phyloP scores from a whole-genome alignment of 2,797 vertebrate species.

The Apogon hyalosoma region DNA sequence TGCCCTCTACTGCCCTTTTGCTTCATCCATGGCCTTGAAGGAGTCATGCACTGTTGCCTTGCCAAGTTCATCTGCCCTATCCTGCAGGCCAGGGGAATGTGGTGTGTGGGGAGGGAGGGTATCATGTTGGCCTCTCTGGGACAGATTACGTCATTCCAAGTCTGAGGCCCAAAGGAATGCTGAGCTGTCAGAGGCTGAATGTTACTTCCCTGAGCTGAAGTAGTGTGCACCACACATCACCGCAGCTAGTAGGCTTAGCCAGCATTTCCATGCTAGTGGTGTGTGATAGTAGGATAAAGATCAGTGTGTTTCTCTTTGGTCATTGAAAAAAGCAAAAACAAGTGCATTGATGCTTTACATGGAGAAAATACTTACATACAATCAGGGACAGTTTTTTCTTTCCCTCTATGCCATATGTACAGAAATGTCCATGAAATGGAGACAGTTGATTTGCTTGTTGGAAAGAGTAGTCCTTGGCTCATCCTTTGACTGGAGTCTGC shows the following conservation, averaged over 20 bases:
- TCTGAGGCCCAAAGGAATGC: conserved; percentile 41
- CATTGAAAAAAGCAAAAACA: background rate
- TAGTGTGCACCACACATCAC: background rate
- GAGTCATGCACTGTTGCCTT: conserved; percentile 2
- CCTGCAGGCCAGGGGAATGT: conserved; percentile 16
- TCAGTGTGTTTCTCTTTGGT: background rate
- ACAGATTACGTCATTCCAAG: conserved; percentile 54
- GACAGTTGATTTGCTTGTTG: background rate
- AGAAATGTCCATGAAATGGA: background rate
- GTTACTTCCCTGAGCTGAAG: conserved; percentile 25
- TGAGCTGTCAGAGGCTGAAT: conserved; percentile 58
- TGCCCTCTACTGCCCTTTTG: background rate
- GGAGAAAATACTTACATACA: background rate
- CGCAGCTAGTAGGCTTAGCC: background rate
- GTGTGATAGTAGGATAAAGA: too few relatives aligned
- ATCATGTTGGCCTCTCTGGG: conserved; percentile 35
- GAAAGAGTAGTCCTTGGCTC: conserved; percentile 1
- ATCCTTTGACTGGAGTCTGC: conserved; percentile 24
- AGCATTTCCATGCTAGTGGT: background rate
- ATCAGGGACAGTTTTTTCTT: background rate
- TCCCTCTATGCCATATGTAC: background rate
- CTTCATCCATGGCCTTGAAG: conserved; percentile 19
- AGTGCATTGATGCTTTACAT: background rate
- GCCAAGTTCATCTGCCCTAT: conserved; percentile 23
- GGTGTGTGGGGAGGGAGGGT: conserved; percentile 21